A percentile compares a stretch with the other conserved stretches of the same genome.
phyloP scores from a whole-genome alignment of 2,797 vertebrate species.

The Psittacula derbiana region DNA sequence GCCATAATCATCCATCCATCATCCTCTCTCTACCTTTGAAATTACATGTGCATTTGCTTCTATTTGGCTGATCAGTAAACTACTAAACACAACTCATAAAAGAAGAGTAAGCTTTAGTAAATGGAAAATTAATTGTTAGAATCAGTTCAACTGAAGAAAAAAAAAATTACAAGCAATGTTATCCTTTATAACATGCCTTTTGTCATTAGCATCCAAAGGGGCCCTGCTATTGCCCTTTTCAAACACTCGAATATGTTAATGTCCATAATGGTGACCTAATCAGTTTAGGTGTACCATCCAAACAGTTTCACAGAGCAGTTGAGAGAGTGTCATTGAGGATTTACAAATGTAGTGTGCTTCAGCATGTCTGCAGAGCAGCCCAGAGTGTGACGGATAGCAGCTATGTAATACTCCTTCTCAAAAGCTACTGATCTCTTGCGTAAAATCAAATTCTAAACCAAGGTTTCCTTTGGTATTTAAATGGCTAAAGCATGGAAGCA shows the following conservation, averaged over 20 bases:
- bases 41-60: background rate
- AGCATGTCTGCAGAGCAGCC: background rate
- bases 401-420: background rate
- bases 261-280: slow-evolving; percentile 44
- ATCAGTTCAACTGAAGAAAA: background rate
- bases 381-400: background rate
- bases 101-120: background rate
- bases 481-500: background rate
- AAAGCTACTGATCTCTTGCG: background rate
- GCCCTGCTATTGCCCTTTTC: slow-evolving; percentile 34
- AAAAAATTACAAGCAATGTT: background rate
- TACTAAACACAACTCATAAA: slow-evolving; percentile 21
- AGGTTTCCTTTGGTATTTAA: background rate
- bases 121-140: slow-evolving; percentile 33
- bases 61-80: slow-evolving; percentile 24
- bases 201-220: slow-evolving; percentile 49
- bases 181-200: slow-evolving; percentile 56
- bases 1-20: background rate
- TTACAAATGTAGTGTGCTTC: slow-evolving; percentile 42
- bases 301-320: slow-evolving; percentile 18
- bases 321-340: background rate
- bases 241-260: slow-evolving; percentile 57
- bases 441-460: background rate
- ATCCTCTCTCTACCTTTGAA: background rate
- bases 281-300: slow-evolving; percentile 35